Base-by-base conservation (phyloP, 2,888 invertebrate genomes). In the Rhagonycha lutea region DNA sequence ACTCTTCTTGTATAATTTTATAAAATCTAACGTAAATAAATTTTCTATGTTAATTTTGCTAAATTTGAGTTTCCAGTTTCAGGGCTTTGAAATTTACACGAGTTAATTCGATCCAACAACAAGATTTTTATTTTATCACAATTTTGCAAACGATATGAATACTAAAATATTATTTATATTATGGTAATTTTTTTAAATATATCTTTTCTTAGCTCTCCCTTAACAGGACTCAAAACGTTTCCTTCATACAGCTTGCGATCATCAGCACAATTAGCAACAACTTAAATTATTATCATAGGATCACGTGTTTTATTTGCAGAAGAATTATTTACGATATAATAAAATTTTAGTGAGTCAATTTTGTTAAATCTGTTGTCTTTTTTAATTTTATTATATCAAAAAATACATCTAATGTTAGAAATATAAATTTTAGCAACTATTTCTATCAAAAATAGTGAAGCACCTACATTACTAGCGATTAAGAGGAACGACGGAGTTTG, bases 401-500 rank as follows among this genome's bases (percentile, higher is more conserved):
- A 47, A 76, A 77, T 77, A 77, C 77, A 77, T 77, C 68, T 74
- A 74, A 28, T 72, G 71, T 77, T 72, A 74, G 71, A 77, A 77
- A 77, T 77, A 77, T 74, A 77, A 77, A 14, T 69, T 73, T 72
- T 74, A 70, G 77, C 77, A 67, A 72, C 77, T 77, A 75, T 77
- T 73, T 73, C 80, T 80, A 80, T 80, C 80, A 80, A 80, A 80
- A 80, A 80, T 80, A 80, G 80, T 78, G 68, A 80, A 80, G 80
- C 79, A 72, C 75, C 80, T 79, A 80, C 69, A 24, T 69, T 74
- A 60, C 28, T 74, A 69, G 69, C 65, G 14, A 73, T 75, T 73
- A 72, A 68, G 69, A 79, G 78, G 78, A 80, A 80, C 79, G 71
- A 79, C 75, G 74, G 72, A 74, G 74, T 75, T 65, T 65, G 47